Conservation (phyloP, 2,888 invertebrate species). For the Brachyopa scutellaris region DNA sequence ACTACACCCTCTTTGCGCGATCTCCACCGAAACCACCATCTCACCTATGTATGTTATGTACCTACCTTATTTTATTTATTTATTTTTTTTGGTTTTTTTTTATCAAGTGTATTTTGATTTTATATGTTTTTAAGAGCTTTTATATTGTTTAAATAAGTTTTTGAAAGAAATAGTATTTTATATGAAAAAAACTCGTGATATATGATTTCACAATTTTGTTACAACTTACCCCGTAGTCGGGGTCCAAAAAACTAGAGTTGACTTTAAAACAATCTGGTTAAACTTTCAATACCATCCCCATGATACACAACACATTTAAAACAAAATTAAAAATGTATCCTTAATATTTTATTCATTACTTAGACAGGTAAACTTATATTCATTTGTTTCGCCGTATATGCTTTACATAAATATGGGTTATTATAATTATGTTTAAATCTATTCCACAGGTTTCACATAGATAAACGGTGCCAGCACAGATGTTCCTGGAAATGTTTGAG, state of each 20-base stretch:
- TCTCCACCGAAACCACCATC: too few species aligned
- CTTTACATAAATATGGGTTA: background rate
- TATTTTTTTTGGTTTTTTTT: too few species aligned
- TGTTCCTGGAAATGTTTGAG: constrained; percentile 99
- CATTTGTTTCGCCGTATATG: constrained; percentile 6
- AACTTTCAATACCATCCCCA: constrained; percentile 27
- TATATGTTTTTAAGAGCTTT: too few species aligned
- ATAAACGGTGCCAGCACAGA: constrained; percentile 95
- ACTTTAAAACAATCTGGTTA: background rate
- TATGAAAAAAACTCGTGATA: too few species aligned
- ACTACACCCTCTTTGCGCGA: too few species aligned
- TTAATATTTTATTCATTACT: constrained; percentile 37
- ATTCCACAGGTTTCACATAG: constrained; percentile 89
- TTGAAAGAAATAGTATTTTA: too few species aligned
- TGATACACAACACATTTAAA: constrained; percentile 3
- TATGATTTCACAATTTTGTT: too few species aligned
- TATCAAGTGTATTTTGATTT: too few species aligned
- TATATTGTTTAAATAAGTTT: too few species aligned
- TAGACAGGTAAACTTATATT: background rate
- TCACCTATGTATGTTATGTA: too few species aligned
- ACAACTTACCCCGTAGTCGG: too few species aligned
- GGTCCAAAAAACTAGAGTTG: constrained; percentile 25
- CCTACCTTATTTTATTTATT: too few species aligned
- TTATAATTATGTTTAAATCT: constrained; percentile 50
- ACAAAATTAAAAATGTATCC: constrained; percentile 43